Evolutionary conservation across 2,888 invertebrate genomes (phyloP).

Genomic region (Spilarctia lutea): DNA sequence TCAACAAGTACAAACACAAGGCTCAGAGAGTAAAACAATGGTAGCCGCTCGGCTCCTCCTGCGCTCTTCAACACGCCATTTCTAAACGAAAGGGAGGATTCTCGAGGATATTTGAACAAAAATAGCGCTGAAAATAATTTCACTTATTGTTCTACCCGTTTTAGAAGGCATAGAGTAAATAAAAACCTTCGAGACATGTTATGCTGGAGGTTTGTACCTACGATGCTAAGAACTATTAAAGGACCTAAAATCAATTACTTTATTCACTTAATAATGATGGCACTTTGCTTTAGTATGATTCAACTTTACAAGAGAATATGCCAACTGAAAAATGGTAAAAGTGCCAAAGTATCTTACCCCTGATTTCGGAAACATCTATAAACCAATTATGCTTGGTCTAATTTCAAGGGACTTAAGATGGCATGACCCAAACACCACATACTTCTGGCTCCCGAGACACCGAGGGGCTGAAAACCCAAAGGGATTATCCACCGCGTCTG

Average conservation of each 20-base stretch:
- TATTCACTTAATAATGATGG: background rate
- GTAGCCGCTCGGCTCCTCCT: slow-evolving; percentile 18
- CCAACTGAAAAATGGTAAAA: background rate
- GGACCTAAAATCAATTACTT: background rate
- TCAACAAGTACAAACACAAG: slow-evolving; percentile 45
- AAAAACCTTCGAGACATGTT: slow-evolving; percentile 6
- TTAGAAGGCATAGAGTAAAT: slow-evolving; percentile 43
- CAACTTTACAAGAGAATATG: background rate
- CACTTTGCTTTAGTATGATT: no score
- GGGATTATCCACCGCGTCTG: no score
- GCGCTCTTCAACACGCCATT: slow-evolving; percentile 47
- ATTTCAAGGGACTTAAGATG: no score
- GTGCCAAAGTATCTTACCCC: background rate
- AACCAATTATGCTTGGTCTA: no score
- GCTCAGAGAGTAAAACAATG: slow-evolving; percentile 43
- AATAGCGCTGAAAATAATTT: slow-evolving; percentile 62
- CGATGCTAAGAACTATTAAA: background rate
- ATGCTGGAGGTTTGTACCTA: background rate
- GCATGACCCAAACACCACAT: no score
- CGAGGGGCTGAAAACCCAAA: no score
- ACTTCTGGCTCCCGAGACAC: no score
- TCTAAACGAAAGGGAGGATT: slow-evolving; percentile 52
- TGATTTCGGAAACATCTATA: no score
- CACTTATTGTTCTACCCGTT: slow-evolving; percentile 58
- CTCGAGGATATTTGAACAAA: slow-evolving; percentile 67